A percentile compares a stretch with the other conserved stretches of the same genome.
Conservation (phyloP, 2,113 vertebrate genomes). For the Nanorana parkeri region DNA sequence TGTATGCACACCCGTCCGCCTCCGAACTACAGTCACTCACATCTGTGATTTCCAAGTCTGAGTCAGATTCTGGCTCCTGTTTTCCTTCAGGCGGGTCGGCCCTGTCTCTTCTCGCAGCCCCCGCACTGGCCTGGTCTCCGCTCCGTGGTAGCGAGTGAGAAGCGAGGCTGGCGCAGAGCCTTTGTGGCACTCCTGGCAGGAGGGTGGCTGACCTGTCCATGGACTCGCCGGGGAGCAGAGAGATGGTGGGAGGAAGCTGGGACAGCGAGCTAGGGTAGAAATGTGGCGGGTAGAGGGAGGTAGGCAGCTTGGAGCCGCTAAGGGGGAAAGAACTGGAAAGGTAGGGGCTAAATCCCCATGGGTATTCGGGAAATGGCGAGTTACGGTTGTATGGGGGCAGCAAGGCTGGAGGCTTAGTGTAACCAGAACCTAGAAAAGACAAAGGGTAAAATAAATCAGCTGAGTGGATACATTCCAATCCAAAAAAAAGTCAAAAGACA, state of each 20-base stretch:
- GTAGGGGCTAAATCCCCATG: constrained; percentile 91
- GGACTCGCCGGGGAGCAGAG: constrained; percentile 72
- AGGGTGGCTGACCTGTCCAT: constrained; percentile 65
- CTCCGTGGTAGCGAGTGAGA: constrained; percentile 63
- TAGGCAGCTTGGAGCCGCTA: constrained; percentile 84
- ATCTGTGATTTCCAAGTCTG: constrained; percentile 90
- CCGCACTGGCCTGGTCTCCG: constrained; percentile 66
- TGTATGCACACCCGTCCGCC: constrained; percentile 69
- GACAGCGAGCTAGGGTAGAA: constrained; percentile 88
- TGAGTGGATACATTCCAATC: too few relatives aligned
- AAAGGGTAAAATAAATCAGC: not conserved
- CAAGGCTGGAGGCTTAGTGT: constrained; percentile 86
- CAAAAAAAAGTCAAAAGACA: too few relatives aligned
- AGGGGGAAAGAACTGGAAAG: constrained; percentile 86
- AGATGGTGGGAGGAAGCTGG: constrained; percentile 82
- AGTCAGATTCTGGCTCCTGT: constrained; percentile 85
- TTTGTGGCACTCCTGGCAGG: constrained; percentile 30
- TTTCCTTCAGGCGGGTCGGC: constrained; percentile 76
- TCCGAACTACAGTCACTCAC: constrained; percentile 92
- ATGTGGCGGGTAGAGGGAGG: constrained; percentile 86
- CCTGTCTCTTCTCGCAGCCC: constrained; percentile 63
- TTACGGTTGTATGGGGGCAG: constrained; percentile 83
- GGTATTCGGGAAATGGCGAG: constrained; percentile 83
- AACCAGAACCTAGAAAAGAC: constrained; percentile 75
- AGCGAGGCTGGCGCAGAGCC: constrained; percentile 50